Base-by-base conservation (phyloP, 2,888 invertebrate genomes). In the Athetis lepigone region DNA sequence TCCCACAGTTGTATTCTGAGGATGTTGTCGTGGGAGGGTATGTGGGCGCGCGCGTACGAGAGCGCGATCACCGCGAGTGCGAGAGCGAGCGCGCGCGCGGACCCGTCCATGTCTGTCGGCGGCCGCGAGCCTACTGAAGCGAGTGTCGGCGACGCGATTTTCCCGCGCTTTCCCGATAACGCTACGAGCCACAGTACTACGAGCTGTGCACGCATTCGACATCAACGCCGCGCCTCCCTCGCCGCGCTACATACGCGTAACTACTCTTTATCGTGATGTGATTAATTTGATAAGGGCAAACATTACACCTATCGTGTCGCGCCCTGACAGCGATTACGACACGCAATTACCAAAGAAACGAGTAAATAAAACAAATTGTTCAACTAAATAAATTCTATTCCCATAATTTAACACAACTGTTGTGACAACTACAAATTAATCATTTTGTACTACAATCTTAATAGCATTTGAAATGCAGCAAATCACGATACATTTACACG, bases 141-240 rank as follows among this genome's bases (percentile, higher is more conserved):
- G 76, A 80, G 77, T 74, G 74, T 67, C 72, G 82, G 66, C 81
- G 83, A 63, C 76, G 79, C 83, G 79, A 77, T 89, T 94, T 94
- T 95, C 94, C 92, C 94, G 94, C 94, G 93, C 90, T 94, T 95
- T 94, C 87, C 93, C 93, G 92, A 93, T 92, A 93, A 89, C 89
- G 88, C 85, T 86, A 87, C 88, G 85, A 74, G 68, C 55, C 54
- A 63, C 40, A 79, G 79, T 77, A 76, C 81, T 78, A 77, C 77
- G 84, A 57, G 68, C 50, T 52, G 62, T 55, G 64, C 80, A 84
- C 85, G 81, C 83, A 86, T 86, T 86, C 88, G 89, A 89, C 90
- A 86, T 88, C 88, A 85, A 86, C 89, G 88, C 81, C 83, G 75
- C 82, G 70, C 80, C 85, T 82, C 80, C 77, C 57, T 62, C 62